Base-by-base conservation (phyloP, 2,113 vertebrate species). In the Halichoeres trimaculatus region DNA sequence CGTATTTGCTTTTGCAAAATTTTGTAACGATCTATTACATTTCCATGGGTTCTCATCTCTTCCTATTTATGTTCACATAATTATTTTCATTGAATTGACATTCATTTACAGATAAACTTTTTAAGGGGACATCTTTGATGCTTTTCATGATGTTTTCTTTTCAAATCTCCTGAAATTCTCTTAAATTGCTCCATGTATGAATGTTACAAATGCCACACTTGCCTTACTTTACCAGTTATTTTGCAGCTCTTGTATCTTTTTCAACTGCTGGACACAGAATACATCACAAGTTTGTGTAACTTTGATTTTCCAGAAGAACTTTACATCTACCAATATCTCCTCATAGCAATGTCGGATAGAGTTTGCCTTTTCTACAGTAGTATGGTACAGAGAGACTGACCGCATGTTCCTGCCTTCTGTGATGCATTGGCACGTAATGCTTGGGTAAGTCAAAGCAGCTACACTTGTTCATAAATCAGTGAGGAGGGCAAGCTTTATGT, bases 401-500 rank as follows among this genome's bases (percentile, higher is more conserved):
- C 40, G 8, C 68, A 70, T 52, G n/a, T 40, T 19, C 68, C 45
- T 52, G 26, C 59, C 68, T 8, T 60, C 75, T 26, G 16, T 51
- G 20, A 73, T 62, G 43, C 68, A 78, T 13, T 81, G 70, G n/a
- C 64, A 79, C 3, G 68, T 58, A 22, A 79, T 20, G 1, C 79
- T 67, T 23, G 81, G 66, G 19, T 65, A 80, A 10, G 74, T 66
- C 52, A 78, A 78, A 34, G 56, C 71, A 9, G 65, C 61, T 36
- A 63, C 30, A 73, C 75, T 79, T 9, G 52, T 79, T 58, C 74
- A 88, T 17, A 67, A 30, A 50, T 86, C 70, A 34, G 66, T 51
- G 24, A 72, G 81, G 10, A 81, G 47, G 26, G 56, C 69, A 63
- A 78, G n/a, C 74, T 53, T 64, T 54, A 64, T 74, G 58, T 47